A percentile compares a stretch with the other conserved stretches of the same genome.
These are phyloP conservation scores for Subanguina moxae DNA, from an alignment of 1,140 invertebrate species.

Conservation along the genomic window DNA sequence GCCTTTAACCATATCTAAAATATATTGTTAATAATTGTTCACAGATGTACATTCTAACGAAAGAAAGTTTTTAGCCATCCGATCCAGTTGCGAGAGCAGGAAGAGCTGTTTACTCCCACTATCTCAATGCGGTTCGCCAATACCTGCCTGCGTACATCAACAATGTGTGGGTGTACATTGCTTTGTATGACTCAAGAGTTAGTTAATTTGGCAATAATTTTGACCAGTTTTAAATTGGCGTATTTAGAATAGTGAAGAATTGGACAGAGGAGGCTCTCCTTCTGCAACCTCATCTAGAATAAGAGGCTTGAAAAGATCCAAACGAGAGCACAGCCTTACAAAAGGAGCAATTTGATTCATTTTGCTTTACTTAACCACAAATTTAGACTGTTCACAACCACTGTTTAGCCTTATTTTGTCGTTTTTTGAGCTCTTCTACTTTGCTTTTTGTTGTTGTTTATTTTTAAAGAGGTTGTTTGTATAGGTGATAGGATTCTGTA, in stretches of 20 bases:
- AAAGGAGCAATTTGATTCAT: neutral
- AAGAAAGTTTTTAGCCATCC: conserved; percentile 25
- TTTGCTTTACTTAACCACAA: no score
- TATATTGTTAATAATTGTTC: no score
- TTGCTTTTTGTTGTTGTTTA: no score
- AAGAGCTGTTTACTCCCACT: conserved; percentile 28
- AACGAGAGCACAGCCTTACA: neutral
- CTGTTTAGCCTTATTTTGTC: no score
- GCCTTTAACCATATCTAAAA: no score
- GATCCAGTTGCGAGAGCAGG: conserved; percentile 18
- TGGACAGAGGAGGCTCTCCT: neutral
- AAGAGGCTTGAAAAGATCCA: conserved; percentile 1
- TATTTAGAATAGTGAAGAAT: conserved; percentile 13
- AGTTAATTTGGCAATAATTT: neutral
- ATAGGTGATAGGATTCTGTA: no score
- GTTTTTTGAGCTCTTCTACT: no score
- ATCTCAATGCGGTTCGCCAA: conserved; percentile 32
- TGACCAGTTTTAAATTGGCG: neutral
- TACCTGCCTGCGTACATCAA: conserved; percentile 27
- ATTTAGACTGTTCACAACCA: no score
- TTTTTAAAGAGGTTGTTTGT: no score
- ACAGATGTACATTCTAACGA: conserved; percentile 8
- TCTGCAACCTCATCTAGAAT: neutral
- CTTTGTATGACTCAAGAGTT: conserved; percentile 13
- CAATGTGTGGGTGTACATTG: conserved; percentile 9